Evolutionary conservation across 2,113 vertebrate genomes (phyloP).

Genomic region (Thunnus thynnus): DNA sequence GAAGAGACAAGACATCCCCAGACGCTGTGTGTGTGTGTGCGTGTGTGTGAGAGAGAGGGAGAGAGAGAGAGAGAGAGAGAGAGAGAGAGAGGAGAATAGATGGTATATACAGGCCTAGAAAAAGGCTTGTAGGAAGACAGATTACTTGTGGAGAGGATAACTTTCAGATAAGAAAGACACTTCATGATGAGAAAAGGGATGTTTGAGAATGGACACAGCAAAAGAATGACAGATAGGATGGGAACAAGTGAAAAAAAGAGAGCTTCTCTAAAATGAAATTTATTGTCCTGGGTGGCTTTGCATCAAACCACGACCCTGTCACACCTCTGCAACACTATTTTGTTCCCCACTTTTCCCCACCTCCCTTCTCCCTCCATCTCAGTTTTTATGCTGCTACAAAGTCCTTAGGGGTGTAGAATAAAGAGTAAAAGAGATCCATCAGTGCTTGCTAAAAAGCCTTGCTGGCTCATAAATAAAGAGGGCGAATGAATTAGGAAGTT

Average conservation of each 20-base stretch:
- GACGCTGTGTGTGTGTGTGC: not conserved
- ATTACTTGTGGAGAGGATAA: slow-evolving; percentile 47
- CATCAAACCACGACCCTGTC: slow-evolving; percentile 56
- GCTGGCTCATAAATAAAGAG: slow-evolving; percentile 73
- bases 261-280: slow-evolving; percentile 53
- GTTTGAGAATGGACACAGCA: slow-evolving; percentile 24
- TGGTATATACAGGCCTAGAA: not conserved
- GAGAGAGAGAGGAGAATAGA: slow-evolving; percentile 24
- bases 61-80: slow-evolving; percentile 43
- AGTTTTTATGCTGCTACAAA: slow-evolving; percentile 54
- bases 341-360: slow-evolving; percentile 39
- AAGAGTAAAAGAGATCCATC: slow-evolving; percentile 63
- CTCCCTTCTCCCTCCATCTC: slow-evolving; percentile 11
- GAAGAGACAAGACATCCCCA: slow-evolving; percentile 5
- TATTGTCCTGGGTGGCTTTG: slow-evolving; percentile 42
- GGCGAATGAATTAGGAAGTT: slow-evolving; percentile 73
- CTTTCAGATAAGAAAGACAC: slow-evolving; percentile 40
- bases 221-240: slow-evolving; percentile 20
- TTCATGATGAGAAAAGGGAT: slow-evolving; percentile 53
- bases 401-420: slow-evolving; percentile 55
- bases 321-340: slow-evolving; percentile 59
- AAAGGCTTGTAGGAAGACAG: slow-evolving; percentile 38
- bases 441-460: slow-evolving; percentile 69
- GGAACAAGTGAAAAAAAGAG: slow-evolving; percentile 10
- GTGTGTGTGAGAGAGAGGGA: slow-evolving; percentile 17